phyloP scores from a whole-genome alignment of 2,888 invertebrate species.

The Mystacides longicornis region DNA sequence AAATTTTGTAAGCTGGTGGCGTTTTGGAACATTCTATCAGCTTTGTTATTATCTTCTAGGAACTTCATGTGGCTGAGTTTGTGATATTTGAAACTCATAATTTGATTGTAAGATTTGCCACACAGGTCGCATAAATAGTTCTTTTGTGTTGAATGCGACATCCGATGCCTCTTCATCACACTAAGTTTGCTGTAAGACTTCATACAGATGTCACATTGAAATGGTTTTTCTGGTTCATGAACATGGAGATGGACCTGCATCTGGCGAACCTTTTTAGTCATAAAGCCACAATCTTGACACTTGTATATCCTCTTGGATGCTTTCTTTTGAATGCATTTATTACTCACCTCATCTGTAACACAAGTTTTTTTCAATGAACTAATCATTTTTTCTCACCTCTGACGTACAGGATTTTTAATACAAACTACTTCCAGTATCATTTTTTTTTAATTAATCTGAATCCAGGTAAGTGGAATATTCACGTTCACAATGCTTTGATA shows the following conservation, averaged over 20 bases:
- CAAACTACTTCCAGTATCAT: too few relatives aligned
- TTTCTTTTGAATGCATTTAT: too few relatives aligned
- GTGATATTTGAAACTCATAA: slow-evolving; percentile 6
- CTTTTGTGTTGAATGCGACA: neutral
- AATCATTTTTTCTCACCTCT: too few relatives aligned
- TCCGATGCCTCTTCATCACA: slow-evolving; percentile 1
- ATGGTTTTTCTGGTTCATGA: neutral
- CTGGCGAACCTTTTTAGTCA: neutral
- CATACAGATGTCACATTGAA: neutral
- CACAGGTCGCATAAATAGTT: slow-evolving; percentile 1
- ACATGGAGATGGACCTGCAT: neutral
- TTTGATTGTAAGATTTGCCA: neutral
- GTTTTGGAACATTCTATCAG: neutral
- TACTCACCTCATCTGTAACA: too few relatives aligned
- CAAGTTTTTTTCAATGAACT: too few relatives aligned
- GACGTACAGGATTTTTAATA: too few relatives aligned
- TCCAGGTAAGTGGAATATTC: too few relatives aligned
- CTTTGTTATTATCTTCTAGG: neutral
- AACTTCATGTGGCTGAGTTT: neutral
- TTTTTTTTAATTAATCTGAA: too few relatives aligned
- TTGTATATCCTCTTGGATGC: neutral
- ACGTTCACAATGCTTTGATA: too few relatives aligned
- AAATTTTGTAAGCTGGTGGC: neutral
- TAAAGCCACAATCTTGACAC: neutral
- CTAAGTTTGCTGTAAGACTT: neutral